Evolutionary conservation across 2,797 vertebrate species (phyloP).

Genomic region (Petrocephalus sullivani): DNA sequence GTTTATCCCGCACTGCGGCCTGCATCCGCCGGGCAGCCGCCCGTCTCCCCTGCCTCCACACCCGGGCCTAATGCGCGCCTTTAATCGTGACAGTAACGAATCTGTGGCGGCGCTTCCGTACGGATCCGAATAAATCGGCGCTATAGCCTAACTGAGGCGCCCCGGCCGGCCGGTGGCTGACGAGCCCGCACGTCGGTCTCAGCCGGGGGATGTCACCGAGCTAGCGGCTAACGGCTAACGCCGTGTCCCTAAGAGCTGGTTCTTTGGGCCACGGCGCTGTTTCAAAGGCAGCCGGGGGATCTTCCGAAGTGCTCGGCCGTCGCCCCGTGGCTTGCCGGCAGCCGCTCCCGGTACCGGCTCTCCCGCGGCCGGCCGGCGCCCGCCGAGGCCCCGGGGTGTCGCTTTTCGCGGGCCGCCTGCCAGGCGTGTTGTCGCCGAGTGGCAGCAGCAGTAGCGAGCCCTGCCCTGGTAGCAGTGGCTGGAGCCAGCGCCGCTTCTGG

Average conservation of each 20-base stretch:
- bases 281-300: background rate
- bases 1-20: slow-evolving; percentile 17
- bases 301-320: background rate
- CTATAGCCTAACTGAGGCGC: background rate
- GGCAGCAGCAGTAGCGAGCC: background rate
- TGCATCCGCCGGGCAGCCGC: background rate
- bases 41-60: too few relatives aligned
- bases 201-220: background rate
- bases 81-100: background rate
- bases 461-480: background rate
- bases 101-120: background rate
- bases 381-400: background rate
- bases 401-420: background rate
- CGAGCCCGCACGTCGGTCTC: background rate
- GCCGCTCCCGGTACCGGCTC: background rate
- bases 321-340: background rate
- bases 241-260: background rate
- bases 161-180: background rate
- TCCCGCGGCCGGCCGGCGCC: background rate
- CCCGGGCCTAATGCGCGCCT: background rate
- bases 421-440: background rate
- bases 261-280: background rate
- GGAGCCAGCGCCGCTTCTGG: too few relatives aligned
- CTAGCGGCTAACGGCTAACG: background rate
- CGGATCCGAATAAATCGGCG: background rate